These are phyloP conservation scores for Falcunculus frontatus DNA, from an alignment of 2,113 vertebrate species.

Conservation along the genomic window DNA sequence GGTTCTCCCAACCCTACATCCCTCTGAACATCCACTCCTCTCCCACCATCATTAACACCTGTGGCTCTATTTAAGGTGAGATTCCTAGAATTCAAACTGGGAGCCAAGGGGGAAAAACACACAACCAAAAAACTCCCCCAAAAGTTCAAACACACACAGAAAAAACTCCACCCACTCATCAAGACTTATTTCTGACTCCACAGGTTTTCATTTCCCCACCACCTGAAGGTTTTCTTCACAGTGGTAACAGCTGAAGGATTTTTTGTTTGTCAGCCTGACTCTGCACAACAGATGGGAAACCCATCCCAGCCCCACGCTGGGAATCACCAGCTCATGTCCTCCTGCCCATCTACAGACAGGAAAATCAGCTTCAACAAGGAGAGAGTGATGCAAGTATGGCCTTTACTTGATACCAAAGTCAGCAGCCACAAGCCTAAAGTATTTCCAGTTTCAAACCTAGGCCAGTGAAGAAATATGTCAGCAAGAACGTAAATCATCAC, in stretches of 20 bases:
- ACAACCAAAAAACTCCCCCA: neutral
- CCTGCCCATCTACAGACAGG: neutral
- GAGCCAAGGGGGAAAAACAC: rapidly evolving
- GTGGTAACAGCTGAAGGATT: neutral
- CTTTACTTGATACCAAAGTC: neutral
- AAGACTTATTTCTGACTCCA: neutral
- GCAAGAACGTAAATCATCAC: neutral
- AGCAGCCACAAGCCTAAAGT: neutral
- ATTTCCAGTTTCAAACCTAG: neutral
- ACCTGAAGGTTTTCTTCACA: neutral
- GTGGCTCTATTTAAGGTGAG: neutral
- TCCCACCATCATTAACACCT: neutral
- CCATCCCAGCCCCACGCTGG: neutral
- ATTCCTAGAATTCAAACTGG: neutral
- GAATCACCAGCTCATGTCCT: neutral
- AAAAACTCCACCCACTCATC: neutral
- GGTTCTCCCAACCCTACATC: neutral
- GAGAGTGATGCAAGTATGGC: neutral
- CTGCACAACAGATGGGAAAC: neutral
- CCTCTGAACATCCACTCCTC: neutral
- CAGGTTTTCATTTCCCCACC: neutral
- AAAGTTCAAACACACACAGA: neutral
- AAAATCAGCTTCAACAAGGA: neutral
- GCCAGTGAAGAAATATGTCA: rapidly evolving
- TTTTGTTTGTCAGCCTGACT: neutral